Evolutionary conservation across 2,113 vertebrate genomes (phyloP).

Genomic region (Muscicapa adusta): DNA sequence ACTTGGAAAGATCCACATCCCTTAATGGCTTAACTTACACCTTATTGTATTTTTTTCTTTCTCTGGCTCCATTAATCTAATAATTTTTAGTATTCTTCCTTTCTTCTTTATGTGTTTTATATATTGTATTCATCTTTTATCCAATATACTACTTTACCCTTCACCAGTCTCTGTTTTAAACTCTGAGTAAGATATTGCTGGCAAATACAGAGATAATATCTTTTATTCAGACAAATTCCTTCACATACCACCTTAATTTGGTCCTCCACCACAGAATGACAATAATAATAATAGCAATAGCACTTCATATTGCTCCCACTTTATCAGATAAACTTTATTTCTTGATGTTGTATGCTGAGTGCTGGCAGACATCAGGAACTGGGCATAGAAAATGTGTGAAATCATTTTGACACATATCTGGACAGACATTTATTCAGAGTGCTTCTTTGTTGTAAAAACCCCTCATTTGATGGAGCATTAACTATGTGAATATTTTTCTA

Average conservation of each 20-base stretch:
- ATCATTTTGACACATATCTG: background rate
- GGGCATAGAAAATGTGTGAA: background rate
- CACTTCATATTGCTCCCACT: background rate
- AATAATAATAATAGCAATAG: background rate
- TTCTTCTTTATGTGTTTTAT: background rate
- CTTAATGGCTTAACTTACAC: background rate
- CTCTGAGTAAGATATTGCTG: background rate
- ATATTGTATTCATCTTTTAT: background rate
- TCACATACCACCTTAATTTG: background rate
- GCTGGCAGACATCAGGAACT: background rate
- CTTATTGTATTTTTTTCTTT: background rate
- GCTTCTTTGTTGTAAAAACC: background rate
- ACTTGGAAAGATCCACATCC: background rate
- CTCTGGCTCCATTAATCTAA: background rate
- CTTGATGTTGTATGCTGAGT: background rate
- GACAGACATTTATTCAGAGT: background rate
- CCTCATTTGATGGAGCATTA: background rate
- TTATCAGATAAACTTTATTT: background rate
- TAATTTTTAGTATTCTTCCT: background rate
- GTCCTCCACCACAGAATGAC: background rate
- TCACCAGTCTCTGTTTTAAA: background rate
- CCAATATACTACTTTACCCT: background rate
- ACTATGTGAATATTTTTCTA: background rate
- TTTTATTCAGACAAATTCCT: background rate
- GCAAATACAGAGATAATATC: background rate